phyloP scores from a whole-genome alignment of 2,888 invertebrate species.

The Diabrotica balteata region DNA sequence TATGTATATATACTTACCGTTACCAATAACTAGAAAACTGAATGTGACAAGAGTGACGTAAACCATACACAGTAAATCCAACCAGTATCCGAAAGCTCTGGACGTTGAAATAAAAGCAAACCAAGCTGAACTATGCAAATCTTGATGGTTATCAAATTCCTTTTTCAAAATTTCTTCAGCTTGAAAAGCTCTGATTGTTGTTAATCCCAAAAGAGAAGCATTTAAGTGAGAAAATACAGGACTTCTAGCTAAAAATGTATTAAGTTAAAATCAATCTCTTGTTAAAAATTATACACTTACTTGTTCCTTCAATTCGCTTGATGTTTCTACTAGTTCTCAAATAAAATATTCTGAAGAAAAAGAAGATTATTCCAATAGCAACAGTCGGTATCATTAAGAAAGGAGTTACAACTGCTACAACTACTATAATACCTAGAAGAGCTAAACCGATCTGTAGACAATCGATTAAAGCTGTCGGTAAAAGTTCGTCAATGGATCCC shows the following conservation, averaged over 20 bases:
- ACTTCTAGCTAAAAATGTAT: constrained; percentile 74
- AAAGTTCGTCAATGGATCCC: constrained; percentile 65
- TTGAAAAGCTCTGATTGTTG: constrained; percentile 89
- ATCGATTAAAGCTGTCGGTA: constrained; percentile 63
- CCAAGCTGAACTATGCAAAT: constrained; percentile 90
- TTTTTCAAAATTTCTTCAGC: constrained; percentile 79
- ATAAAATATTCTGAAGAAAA: constrained; percentile 71
- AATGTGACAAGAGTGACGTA: constrained; percentile 88
- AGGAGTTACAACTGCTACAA: constrained; percentile 75
- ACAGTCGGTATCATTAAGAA: constrained; percentile 73
- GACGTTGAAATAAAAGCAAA: constrained; percentile 88
- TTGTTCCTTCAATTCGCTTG: constrained; percentile 75
- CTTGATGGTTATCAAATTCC: constrained; percentile 84
- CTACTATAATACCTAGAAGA: constrained; percentile 74
- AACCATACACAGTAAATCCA: constrained; percentile 86
- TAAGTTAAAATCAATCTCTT: no score
- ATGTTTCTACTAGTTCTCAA: constrained; percentile 77
- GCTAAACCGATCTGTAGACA: constrained; percentile 65
- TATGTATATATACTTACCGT: constrained; percentile 55
- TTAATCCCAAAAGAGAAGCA: constrained; percentile 86
- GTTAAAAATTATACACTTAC: constrained; percentile 59
- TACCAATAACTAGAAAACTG: constrained; percentile 78
- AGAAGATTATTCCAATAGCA: constrained; percentile 70
- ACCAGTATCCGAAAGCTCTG: constrained; percentile 91
- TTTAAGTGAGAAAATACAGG: constrained; percentile 95